A percentile compares a stretch with the other conserved stretches of the same genome.
These are phyloP conservation scores for Ooceraea biroi DNA, from an alignment of 1,140 invertebrate species.

Conservation along the genomic window DNA sequence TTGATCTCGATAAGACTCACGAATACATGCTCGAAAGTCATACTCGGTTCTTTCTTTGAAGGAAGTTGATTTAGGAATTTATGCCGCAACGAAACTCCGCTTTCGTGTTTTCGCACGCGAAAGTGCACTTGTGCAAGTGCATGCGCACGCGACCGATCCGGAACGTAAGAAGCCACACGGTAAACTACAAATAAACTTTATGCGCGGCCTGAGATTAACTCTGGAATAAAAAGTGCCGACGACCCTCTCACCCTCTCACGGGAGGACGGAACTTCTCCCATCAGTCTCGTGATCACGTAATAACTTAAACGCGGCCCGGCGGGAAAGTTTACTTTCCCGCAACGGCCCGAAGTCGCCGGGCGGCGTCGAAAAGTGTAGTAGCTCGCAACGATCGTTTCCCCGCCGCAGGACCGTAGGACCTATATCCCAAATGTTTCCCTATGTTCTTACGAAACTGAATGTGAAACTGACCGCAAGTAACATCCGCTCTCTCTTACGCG, in stretches of 20 bases:
- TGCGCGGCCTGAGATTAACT: constrained; percentile 33
- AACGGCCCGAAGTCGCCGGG: constrained; percentile 28
- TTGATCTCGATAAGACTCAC: not conserved
- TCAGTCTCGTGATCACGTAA: constrained; percentile 58
- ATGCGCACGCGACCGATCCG: constrained; percentile 27
- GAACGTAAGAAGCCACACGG: constrained; percentile 8
- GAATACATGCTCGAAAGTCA: constrained; percentile 5
- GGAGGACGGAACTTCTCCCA: constrained; percentile 29
- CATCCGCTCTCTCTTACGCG: not conserved
- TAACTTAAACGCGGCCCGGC: constrained; percentile 36
- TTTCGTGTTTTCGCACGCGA: constrained; percentile 34
- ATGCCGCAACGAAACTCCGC: constrained; percentile 14
- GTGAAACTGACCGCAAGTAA: not conserved
- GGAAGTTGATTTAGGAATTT: constrained; percentile 38
- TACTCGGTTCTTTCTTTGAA: not conserved
- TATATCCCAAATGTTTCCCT: not conserved
- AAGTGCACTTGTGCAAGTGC: not conserved
- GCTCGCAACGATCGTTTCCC: constrained; percentile 7
- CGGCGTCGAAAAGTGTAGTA: constrained; percentile 27
- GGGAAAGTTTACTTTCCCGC: constrained; percentile 35
- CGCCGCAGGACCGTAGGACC: constrained; percentile 8
- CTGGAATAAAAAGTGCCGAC: constrained; percentile 40
- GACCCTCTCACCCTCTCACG: constrained; percentile 23
- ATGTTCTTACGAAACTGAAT: not conserved
- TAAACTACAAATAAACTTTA: constrained; percentile 58